Evolutionary conservation across 2,797 vertebrate species (phyloP).

Genomic region (Chanos chanos): DNA sequence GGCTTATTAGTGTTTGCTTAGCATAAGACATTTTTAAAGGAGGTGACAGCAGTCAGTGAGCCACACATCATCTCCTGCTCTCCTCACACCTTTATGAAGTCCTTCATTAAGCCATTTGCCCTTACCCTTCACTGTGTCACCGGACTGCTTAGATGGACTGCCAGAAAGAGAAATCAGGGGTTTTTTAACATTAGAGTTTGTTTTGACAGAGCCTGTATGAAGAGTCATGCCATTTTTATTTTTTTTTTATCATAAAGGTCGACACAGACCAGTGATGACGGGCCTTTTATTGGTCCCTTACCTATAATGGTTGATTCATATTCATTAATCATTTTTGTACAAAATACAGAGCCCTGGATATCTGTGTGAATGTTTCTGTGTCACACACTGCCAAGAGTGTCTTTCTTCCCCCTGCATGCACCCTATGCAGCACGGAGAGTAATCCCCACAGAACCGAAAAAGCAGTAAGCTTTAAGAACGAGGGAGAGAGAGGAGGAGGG

Average conservation of each 20-base stretch:
- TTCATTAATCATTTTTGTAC: constrained; percentile 20
- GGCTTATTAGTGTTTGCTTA: constrained; percentile 41
- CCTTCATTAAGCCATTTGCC: constrained; percentile 32
- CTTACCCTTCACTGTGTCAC: constrained; percentile 16
- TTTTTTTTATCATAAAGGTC: too few species aligned
- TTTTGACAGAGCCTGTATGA: too few species aligned
- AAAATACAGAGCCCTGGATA: not conserved
- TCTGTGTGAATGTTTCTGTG: constrained; percentile 21
- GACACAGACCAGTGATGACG: too few species aligned
- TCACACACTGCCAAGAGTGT: constrained; percentile 43
- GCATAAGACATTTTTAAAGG: constrained; percentile 26
- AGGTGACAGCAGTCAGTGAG: constrained; percentile 5
- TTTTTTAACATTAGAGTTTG: constrained; percentile 20
- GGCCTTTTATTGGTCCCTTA: not conserved
- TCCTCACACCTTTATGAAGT: constrained; percentile 34
- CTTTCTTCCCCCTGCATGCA: constrained; percentile 30
- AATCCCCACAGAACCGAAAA: constrained; percentile 35
- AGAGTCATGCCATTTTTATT: too few species aligned
- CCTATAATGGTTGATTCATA: constrained; percentile 20
- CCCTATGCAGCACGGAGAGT: constrained; percentile 34
- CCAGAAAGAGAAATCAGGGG: not conserved
- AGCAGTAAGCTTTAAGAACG: constrained; percentile 18
- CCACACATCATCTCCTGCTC: constrained; percentile 24
- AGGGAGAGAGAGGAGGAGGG: constrained; percentile 1
- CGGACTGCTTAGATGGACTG: constrained; percentile 17